phyloP scores from a whole-genome alignment of 2,888 invertebrate genomes.

The Euzetes globulus region DNA sequence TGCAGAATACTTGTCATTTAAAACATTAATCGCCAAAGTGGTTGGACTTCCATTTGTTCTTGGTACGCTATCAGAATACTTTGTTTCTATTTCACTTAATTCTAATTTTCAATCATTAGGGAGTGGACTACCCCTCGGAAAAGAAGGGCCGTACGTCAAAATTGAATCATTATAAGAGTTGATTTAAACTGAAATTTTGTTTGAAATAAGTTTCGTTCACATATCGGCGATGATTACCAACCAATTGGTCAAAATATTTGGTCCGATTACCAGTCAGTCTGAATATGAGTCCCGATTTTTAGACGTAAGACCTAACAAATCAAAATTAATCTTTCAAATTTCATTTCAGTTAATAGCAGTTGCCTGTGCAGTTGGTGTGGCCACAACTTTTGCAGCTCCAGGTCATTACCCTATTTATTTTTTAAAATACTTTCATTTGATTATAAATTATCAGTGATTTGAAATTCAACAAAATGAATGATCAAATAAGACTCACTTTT shows the following conservation, averaged over 20 bases:
- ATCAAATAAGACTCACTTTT: no score
- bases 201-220: constrained; percentile 53
- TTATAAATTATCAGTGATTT: background rate
- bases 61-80: background rate
- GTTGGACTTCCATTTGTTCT: constrained; percentile 56
- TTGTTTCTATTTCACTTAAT: background rate
- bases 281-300: constrained; percentile 68
- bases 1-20: constrained; percentile 92
- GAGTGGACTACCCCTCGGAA: constrained; percentile 91
- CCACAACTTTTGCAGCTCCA: constrained; percentile 89
- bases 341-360: constrained; percentile 54
- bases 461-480: background rate
- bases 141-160: constrained; percentile 62
- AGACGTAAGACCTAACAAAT: constrained; percentile 14
- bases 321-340: background rate
- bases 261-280: constrained; percentile 70
- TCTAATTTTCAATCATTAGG: constrained; percentile 55
- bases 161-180: background rate
- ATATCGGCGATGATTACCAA: constrained; percentile 94
- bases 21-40: constrained; percentile 87
- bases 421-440: background rate
- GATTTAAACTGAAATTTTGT: constrained; percentile 1
- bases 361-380: constrained; percentile 78
- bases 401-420: background rate
- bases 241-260: constrained; percentile 80